These are phyloP conservation scores for Rallus crepitans DNA, from an alignment of 2,797 vertebrate species.

Conservation along the genomic window DNA sequence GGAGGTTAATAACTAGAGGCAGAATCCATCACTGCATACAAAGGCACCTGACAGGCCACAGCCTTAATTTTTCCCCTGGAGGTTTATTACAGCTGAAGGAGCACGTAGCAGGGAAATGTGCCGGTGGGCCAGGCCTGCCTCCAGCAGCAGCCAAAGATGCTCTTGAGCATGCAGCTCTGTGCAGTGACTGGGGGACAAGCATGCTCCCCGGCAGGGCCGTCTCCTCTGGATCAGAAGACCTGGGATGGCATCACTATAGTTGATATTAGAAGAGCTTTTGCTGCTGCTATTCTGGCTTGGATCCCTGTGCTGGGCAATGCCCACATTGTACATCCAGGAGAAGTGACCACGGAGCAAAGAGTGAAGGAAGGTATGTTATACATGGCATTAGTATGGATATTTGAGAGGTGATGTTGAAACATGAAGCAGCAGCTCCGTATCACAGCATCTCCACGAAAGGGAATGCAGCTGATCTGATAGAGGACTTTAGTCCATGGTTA, in stretches of 20 bases:
- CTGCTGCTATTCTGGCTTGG: not conserved
- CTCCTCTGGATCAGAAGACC: not conserved
- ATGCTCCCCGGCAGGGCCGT: not conserved
- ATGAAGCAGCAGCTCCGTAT: not conserved
- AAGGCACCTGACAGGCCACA: not conserved
- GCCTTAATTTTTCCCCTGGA: not conserved
- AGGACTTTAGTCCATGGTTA: not conserved
- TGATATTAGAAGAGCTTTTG: not conserved
- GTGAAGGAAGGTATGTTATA: not conserved
- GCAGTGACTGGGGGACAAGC: not conserved
- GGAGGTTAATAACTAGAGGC: conserved; percentile 31
- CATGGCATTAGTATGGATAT: not conserved
- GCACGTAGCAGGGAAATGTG: not conserved
- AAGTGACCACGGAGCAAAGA: not conserved
- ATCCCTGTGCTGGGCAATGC: not conserved
- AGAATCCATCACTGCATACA: conserved; percentile 12
- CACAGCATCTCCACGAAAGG: not conserved
- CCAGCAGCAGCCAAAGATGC: not conserved
- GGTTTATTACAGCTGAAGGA: not conserved
- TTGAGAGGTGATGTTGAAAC: accelerated
- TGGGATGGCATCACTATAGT: not conserved
- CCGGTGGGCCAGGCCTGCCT: not conserved
- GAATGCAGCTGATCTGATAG: not conserved
- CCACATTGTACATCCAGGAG: accelerated
- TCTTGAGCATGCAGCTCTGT: not conserved